Base-by-base conservation (phyloP, 2,888 invertebrate genomes). In the Lasioglossum zephyrum region DNA sequence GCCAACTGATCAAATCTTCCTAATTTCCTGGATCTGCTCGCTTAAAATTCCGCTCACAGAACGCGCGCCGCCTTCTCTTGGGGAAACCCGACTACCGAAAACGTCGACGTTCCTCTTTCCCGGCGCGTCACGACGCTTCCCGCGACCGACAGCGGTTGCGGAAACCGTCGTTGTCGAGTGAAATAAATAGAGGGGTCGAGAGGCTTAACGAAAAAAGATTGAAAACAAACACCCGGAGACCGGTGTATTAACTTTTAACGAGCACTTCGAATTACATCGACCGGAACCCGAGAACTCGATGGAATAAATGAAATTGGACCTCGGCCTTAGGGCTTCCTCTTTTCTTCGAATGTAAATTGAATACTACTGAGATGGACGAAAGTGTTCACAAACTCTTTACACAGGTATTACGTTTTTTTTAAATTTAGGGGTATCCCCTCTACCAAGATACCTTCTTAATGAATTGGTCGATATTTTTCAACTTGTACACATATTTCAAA, bases 1-100 rank as follows among this genome's bases (percentile, higher is more conserved):
- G 57, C 78, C 82, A 87, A 85, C 90, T 89, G 92, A 93, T 92
- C 92, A 92, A 92, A 93, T 93, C 93, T 93, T 93, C 91, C 91
- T 93, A 93, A 93, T 93, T 93, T 93, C 93, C 93, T 91, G 92
- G 87, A 88, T 90, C 90, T 77, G 77, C 83, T 81, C 86, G 87
- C 90, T 93, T 92, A 90, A 92, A 92, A 93, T 93, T 93, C 93
- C 81, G 72, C 88, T 87, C 89, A 89, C 86, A 70, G 79, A 74
- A 79, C 63, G 82, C 84, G 79, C 75, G 72, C 82, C 41, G 73
- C 69, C 69, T 72, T 81, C 79, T 73, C 75, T 22, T 16, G 26
- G 16, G 57, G 70, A 47, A 72, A 74, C 36, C 79, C 80, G 63
- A 8, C 60, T 53, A 53, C 18, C 72, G 9, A 44, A 79, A 73